Evolutionary conservation across 2,797 vertebrate genomes (phyloP), one percentile per base, ranked within the genome.

Genomic region (Masticophis lateralis): DNA sequence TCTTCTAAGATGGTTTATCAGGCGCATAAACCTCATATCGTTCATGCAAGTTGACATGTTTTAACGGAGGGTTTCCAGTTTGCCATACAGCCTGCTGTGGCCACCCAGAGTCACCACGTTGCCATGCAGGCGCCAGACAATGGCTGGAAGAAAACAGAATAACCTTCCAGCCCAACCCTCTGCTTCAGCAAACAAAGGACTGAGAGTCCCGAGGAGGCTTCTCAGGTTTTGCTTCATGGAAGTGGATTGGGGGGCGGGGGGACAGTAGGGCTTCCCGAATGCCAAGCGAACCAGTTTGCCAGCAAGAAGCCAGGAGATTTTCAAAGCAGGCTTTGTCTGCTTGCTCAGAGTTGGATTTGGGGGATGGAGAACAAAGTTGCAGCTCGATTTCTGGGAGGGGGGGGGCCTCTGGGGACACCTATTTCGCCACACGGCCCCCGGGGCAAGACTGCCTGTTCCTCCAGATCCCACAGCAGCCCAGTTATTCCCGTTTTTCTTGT

Each of bases 241-340:
- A 43, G 16, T 4, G 3, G 32, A 20, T 74, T 43, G 47, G 10
- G 28, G 0, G 60, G 28, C 2, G 13, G 1, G 0, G 22, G 69
- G 32, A 18, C 16, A 20, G 69, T 5, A 8, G 69, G 69, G 69
- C 32, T 74, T 37, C 32, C 2, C 16, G 32, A 69, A 69, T 3
- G 69, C 18, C 32, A 37, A 79, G 69, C 0, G 18, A 22, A 43
- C 18, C 37, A 20, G 16, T 32, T 74, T 20, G 32, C 69, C 69
- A 79, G 74, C 37, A 22, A 22, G 74, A 22, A 43, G 37, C 32
- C 74, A 16, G 14, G 28, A 47, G 87, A 25, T 37, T 28, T n/a
- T 59, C 87, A 25, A 59, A 43, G 56, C 56, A 10, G 55, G 4
- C 87, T 88, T 59, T 59, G 87, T 59, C 9, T 0, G 5, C 4